Evolutionary conservation across 30 jellyfish, hydroid and myxozoan species (phyloP).

Genomic region (Rhopilema esculentum): DNA sequence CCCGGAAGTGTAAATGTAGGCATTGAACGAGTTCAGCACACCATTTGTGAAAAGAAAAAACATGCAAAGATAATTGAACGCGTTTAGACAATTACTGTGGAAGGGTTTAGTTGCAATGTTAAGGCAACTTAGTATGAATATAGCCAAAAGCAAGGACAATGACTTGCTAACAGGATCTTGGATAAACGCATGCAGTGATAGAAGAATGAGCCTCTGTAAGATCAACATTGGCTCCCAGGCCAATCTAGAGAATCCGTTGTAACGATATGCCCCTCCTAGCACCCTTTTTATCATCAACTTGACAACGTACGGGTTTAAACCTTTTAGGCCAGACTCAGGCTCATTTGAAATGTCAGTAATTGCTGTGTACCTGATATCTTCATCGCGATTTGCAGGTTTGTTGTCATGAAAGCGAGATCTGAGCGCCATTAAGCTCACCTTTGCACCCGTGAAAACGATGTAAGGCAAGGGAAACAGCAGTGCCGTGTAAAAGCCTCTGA

Average conservation of each 20-base stretch:
- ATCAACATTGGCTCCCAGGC: constrained; percentile 16
- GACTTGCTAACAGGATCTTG: constrained; percentile 7
- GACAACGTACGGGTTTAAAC: background rate
- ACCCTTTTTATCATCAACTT: background rate
- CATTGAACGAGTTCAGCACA: background rate
- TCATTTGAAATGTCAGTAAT: background rate
- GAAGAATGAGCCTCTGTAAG: constrained; percentile 4
- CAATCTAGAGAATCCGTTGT: background rate
- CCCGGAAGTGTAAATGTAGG: constrained; percentile 6
- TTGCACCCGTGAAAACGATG: background rate
- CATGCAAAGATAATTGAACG: background rate
- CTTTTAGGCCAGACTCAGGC: background rate
- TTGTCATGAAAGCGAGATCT: too few relatives aligned
- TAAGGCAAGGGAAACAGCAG: constrained; percentile 36
- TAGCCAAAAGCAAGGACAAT: background rate
- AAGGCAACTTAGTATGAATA: background rate
- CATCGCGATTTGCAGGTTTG: background rate
- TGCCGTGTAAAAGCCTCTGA: constrained; percentile 29
- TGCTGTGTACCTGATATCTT: background rate
- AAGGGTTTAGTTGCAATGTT: background rate
- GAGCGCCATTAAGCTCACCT: background rate
- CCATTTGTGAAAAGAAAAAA: background rate
- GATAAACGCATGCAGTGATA: background rate
- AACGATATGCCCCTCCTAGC: constrained; percentile 19
- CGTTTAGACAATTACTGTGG: constrained; percentile 7